Evolutionary conservation across 2,888 invertebrate genomes (phyloP).

Genomic region (Eupeodes luniger): DNA sequence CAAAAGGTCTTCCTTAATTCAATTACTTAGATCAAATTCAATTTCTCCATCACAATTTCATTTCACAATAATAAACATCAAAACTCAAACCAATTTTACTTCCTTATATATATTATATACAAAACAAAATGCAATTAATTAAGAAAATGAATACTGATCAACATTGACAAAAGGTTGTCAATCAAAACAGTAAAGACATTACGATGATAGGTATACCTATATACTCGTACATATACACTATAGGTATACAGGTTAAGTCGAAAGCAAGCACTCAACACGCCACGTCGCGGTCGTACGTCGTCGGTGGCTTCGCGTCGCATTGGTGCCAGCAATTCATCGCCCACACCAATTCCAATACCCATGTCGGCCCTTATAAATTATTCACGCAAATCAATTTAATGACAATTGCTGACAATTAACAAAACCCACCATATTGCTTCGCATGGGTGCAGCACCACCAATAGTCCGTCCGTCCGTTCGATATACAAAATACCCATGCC

Average conservation of each 20-base stretch:
- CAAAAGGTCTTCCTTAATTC: slow-evolving; percentile 11
- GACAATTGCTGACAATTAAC: slow-evolving; percentile 75
- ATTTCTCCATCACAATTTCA: not conserved
- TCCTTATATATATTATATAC: no score
- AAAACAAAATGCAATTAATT: slow-evolving; percentile 63
- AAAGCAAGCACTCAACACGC: not conserved
- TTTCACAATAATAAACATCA: not conserved
- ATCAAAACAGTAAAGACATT: slow-evolving; percentile 44
- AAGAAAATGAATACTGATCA: slow-evolving; percentile 39
- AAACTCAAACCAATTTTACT: not conserved
- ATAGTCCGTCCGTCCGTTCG: not conserved
- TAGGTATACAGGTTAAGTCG: not conserved
- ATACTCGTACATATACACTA: not conserved
- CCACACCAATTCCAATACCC: not conserved
- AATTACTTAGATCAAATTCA: slow-evolving; percentile 29
- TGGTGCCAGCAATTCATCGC: no score
- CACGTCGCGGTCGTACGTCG: not conserved
- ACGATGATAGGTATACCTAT: not conserved
- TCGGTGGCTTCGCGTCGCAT: no score
- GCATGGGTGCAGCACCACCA: slow-evolving; percentile 33
- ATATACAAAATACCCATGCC: not conserved
- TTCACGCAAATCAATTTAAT: slow-evolving; percentile 69
- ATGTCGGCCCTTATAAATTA: slow-evolving; percentile 46
- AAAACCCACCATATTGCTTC: slow-evolving; percentile 36
- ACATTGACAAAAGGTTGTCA: slow-evolving; percentile 43